Percentiles rank a stretch among this genome's conserved stretches.
Conservation (phyloP, 2,888 invertebrate species). For the Heteromurus nitidus region DNA sequence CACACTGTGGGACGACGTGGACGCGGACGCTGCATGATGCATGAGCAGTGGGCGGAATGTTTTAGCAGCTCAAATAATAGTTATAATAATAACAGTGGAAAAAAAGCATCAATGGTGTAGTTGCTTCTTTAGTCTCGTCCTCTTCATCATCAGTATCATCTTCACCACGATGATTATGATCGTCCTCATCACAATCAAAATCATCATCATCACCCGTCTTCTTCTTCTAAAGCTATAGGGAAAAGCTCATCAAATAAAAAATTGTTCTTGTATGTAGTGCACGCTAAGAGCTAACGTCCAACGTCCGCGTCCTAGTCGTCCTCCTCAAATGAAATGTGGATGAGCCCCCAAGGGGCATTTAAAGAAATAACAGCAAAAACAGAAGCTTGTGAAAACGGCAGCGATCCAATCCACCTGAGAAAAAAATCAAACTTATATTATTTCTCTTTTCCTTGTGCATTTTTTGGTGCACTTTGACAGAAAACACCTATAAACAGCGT, state of each 20-base stretch:
- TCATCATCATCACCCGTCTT: constrained; percentile 26
- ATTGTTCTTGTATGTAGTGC: constrained; percentile 7
- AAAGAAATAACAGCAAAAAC: constrained; percentile 38
- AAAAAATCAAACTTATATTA: too few species aligned
- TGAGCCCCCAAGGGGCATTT: constrained; percentile 62
- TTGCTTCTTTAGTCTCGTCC: constrained; percentile 26
- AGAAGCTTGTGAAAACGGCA: constrained; percentile 33
- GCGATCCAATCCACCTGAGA: not conserved
- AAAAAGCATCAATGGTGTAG: constrained; percentile 7
- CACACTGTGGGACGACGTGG: too few species aligned
- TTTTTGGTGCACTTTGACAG: too few species aligned
- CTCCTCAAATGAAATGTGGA: constrained; percentile 24
- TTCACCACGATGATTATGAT: constrained; percentile 42
- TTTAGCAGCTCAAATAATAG: constrained; percentile 65
- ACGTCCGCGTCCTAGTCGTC: not conserved
- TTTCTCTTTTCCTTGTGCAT: too few species aligned
- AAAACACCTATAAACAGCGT: too few species aligned
- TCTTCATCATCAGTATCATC: constrained; percentile 32
- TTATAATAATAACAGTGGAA: constrained; percentile 44
- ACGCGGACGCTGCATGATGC: constrained; percentile 27
- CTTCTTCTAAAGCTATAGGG: not conserved
- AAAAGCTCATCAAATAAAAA: constrained; percentile 44
- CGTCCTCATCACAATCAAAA: constrained; percentile 52
- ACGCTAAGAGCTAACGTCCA: too few species aligned
- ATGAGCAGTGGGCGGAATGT: constrained; percentile 65